phyloP scores from a whole-genome alignment of 2,888 invertebrate species.

The Tribolium freemani region DNA sequence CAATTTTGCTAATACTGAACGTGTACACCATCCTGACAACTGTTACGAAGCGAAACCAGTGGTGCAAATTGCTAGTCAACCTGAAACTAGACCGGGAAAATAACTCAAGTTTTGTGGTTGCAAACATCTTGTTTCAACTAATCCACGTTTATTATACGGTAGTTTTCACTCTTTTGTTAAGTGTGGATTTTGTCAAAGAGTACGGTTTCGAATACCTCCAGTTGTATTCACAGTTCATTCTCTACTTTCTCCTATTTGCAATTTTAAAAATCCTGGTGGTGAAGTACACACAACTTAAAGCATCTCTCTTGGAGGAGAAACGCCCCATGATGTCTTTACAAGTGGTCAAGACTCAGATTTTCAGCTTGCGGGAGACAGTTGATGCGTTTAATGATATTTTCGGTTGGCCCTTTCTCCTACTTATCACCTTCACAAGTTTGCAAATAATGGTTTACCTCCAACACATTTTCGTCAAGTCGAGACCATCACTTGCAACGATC shows the following conservation, averaged over 20 bases:
- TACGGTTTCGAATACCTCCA: slow-evolving; percentile 15
- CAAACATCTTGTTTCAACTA: slow-evolving; percentile 13
- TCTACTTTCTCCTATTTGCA: slow-evolving; percentile 6
- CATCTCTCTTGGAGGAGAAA: not conserved
- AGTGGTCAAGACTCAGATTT: not conserved
- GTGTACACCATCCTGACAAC: not conserved
- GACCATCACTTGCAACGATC: no score
- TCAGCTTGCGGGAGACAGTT: not conserved
- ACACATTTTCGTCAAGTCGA: no score
- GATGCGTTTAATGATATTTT: not conserved
- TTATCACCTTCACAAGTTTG: not conserved
- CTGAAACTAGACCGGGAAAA: not conserved
- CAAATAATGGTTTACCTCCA: not conserved
- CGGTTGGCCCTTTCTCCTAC: slow-evolving; percentile 35
- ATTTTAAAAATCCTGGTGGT: slow-evolving; percentile 1
- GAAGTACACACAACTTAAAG: not conserved
- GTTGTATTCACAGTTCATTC: not conserved
- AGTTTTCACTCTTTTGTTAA: no score
- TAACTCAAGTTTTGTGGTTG: not conserved
- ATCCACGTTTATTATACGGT: no score
- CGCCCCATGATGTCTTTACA: not conserved
- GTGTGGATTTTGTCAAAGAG: not conserved
- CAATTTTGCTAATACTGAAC: not conserved
- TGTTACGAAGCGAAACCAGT: not conserved
- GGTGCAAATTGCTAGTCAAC: not conserved